Base-by-base conservation (phyloP, 2,113 vertebrate species). In the Eleginops maclovinus region DNA sequence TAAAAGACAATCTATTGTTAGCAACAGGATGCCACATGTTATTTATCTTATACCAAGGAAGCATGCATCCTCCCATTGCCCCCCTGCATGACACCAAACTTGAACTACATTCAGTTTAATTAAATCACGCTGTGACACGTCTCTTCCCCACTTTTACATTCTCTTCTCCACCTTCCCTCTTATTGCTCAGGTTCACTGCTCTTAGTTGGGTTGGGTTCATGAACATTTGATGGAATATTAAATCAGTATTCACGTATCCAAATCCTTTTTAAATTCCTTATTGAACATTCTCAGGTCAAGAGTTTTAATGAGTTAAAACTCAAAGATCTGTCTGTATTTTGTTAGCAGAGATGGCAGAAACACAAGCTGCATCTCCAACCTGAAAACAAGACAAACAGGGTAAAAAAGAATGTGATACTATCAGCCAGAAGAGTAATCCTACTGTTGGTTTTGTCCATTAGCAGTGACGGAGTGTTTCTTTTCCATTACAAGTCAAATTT, bases 61-160 rank as follows among this genome's bases (percentile, higher is more conserved):
- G 65, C 14, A 36, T 65, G 65, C 44, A 41, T 61, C 56, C 78
- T 74, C 43, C 14, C 46, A 11, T 63, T 59, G 54, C 15, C 4
- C 53, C 66, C 9, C 21, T 22, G 10, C 44, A 47, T 47, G 63
- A 83, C 65, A 72, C 28, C 9, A 51, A 53, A 70, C 24, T 21
- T n/a, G n/a, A 49, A 72, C 58, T 79, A 75, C 84, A 84, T 88
- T 89, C 78, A 78, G 54, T 67, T 76, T 31, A 69, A 71, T 72
- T 46, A 7, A 44, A 76, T 41, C 24, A 1, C 0, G 41, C 24
- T n/a, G 69, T 31, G 71, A 60, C 50, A 36, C 5, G 14, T 75
- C 43, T 72, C 71, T 61, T 41, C 28, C 61, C 9, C 28, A 58
- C 17, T 56, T 80, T 62, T 65, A 83, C 77, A 72, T 77, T 72